Conservation (phyloP, 2,797 vertebrate species). For the Crocidura indochinensis region DNA sequence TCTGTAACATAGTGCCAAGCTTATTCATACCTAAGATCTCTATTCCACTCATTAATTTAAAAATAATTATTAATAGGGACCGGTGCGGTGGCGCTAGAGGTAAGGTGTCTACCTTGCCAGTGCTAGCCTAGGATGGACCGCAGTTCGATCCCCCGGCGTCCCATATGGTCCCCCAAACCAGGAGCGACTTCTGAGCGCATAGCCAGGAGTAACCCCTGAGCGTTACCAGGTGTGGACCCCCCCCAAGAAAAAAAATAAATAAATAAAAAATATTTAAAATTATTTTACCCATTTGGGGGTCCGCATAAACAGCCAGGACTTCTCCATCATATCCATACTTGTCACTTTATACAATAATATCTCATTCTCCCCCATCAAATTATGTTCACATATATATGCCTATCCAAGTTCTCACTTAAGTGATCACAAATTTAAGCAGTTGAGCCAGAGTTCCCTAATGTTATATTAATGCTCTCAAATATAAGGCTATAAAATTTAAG, state of each 20-base stretch:
- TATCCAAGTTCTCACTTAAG: constrained; percentile 50
- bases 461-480: constrained; percentile 56
- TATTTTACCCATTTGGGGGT: constrained; percentile 44
- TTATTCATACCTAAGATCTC: constrained; percentile 30
- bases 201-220: too few relatives aligned
- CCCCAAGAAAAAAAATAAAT: too few relatives aligned
- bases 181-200: too few relatives aligned
- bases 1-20: constrained; percentile 33
- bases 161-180: too few relatives aligned
- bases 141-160: too few relatives aligned
- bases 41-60: neutral
- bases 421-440: constrained; percentile 57
- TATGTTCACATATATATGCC: constrained; percentile 50
- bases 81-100: too few relatives aligned
- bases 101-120: too few relatives aligned
- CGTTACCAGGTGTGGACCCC: too few relatives aligned
- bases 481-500: constrained; percentile 60
- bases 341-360: constrained; percentile 23
- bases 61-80: neutral
- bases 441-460: constrained; percentile 18
- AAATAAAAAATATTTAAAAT: too few relatives aligned
- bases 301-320: constrained; percentile 46
- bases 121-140: too few relatives aligned
- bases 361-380: constrained; percentile 20
- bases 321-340: constrained; percentile 52